These are phyloP conservation scores for Muricea muricata DNA, from an alignment of 92 coral and sea anemone genomes.

Conservation along the genomic window DNA sequence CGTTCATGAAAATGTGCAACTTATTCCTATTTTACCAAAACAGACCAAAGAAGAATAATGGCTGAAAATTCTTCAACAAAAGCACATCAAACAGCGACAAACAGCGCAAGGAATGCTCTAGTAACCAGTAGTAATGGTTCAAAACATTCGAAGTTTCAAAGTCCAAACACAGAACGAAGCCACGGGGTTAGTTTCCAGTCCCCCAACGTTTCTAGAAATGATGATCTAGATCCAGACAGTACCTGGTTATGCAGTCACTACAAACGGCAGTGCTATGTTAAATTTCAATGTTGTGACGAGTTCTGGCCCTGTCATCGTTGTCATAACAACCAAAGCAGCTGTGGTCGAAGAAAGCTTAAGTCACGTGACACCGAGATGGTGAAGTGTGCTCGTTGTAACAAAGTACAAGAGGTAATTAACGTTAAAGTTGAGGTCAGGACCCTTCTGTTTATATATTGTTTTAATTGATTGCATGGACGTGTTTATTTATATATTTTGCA, in stretches of 20 bases:
- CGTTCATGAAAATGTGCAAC: neutral
- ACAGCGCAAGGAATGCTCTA: neutral
- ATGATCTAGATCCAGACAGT: neutral
- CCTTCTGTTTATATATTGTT: too few relatives aligned
- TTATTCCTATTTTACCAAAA: neutral
- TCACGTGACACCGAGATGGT: neutral
- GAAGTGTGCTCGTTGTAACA: neutral
- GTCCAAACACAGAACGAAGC: neutral
- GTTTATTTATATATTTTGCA: too few relatives aligned
- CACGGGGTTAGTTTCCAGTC: neutral
- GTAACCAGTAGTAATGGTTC: conserved; percentile 12
- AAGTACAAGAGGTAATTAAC: neutral
- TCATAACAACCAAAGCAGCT: conserved; percentile 6
- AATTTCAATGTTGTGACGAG: neutral
- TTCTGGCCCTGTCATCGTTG: conserved; percentile 19
- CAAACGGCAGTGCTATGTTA: neutral
- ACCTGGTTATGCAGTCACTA: neutral
- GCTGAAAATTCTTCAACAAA: neutral
- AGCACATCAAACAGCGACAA: neutral
- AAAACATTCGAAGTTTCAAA: neutral
- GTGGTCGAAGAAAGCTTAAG: neutral
- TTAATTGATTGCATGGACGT: too few relatives aligned
- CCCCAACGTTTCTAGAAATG: neutral
- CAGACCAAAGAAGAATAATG: neutral
- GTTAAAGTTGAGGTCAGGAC: neutral